These are phyloP conservation scores for Nipponia nippon DNA, from an alignment of 2,113 vertebrate species.

Conservation along the genomic window DNA sequence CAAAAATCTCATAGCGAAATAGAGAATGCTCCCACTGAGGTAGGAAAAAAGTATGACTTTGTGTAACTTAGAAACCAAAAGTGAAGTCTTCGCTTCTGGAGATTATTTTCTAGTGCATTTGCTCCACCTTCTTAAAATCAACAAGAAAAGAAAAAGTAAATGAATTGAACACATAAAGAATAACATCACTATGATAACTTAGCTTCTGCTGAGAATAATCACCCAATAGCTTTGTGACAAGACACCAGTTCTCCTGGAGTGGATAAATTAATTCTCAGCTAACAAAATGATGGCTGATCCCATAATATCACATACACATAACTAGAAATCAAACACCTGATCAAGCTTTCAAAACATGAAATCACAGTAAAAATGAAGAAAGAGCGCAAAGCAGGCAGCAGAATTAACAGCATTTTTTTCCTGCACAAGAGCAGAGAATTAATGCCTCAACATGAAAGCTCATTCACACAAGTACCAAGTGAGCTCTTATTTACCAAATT, in stretches of 20 bases:
- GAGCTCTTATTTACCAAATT: constrained; percentile 56
- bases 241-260: background rate
- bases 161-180: background rate
- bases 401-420: constrained; percentile 9
- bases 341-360: background rate
- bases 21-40: background rate
- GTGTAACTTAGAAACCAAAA: background rate
- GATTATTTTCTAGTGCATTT: background rate
- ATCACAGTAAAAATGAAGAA: constrained; percentile 29
- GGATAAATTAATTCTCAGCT: background rate
- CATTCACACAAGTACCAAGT: background rate
- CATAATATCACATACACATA: background rate
- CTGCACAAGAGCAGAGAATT: background rate
- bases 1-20: background rate
- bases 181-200: background rate
- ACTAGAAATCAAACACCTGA: constrained; percentile 14
- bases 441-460: constrained; percentile 51
- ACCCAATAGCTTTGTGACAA: background rate
- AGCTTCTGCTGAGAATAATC: background rate
- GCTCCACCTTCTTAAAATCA: background rate
- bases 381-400: background rate
- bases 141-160: background rate
- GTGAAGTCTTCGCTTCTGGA: background rate
- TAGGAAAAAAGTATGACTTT: background rate
- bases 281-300: background rate